phyloP scores from a whole-genome alignment of 23 tunicate species.

The Halocynthia aurantium region DNA sequence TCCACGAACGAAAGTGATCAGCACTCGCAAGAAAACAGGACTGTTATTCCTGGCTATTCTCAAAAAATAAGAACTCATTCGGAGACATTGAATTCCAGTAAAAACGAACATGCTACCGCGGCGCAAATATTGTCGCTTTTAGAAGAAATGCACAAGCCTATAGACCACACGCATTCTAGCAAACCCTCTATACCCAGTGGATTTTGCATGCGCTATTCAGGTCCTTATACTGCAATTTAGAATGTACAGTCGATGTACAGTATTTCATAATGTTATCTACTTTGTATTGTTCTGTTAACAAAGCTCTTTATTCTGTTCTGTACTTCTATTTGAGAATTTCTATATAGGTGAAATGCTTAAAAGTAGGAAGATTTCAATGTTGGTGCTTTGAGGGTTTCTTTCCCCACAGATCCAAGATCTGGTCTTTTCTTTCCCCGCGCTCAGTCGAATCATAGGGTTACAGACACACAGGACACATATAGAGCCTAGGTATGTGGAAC shows the following conservation, averaged over 20 bases:
- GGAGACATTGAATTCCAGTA: background rate
- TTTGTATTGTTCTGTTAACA: too few species aligned
- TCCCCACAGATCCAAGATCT: too few species aligned
- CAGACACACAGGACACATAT: too few species aligned
- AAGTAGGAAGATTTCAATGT: too few species aligned
- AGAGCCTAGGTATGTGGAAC: too few species aligned
- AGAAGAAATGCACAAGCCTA: conserved; percentile 74
- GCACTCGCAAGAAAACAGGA: background rate
- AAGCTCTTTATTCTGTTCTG: too few species aligned
- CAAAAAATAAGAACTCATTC: conserved; percentile 18
- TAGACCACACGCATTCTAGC: conserved; percentile 3
- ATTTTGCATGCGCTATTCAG: conserved; percentile 76
- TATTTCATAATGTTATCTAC: too few species aligned
- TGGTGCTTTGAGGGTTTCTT: too few species aligned
- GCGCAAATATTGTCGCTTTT: conserved; percentile 44
- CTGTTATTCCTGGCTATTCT: conserved; percentile 26
- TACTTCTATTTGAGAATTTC: too few species aligned
- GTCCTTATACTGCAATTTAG: conserved; percentile 76
- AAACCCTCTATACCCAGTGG: conserved; percentile 44
- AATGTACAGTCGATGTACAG: background rate
- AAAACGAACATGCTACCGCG: conserved; percentile 33
- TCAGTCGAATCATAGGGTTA: too few species aligned
- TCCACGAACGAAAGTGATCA: background rate
- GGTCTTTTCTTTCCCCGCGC: too few species aligned
- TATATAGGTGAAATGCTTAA: too few species aligned